phyloP scores from a whole-genome alignment of 2,113 vertebrate genomes.

The Cryptomyrus ogoouensis region DNA sequence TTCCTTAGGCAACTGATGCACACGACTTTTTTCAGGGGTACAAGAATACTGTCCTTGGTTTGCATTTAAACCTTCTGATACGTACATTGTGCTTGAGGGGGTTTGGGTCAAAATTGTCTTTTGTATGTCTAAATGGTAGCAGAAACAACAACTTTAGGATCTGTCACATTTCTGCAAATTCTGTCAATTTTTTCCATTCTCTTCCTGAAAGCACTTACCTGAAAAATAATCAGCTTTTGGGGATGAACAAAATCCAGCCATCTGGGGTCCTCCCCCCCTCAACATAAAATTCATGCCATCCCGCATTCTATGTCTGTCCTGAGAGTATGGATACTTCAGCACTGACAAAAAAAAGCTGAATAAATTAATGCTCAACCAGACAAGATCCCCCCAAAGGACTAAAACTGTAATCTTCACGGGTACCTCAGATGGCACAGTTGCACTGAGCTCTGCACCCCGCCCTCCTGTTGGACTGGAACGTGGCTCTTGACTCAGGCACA shows the following conservation, averaged over 20 bases:
- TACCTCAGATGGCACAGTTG: neutral
- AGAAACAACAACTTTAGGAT: neutral
- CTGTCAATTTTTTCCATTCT: neutral
- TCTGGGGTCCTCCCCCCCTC: slow-evolving; percentile 46
- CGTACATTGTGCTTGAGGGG: neutral
- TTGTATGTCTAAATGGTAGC: neutral
- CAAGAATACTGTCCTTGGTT: neutral
- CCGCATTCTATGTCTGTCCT: slow-evolving; percentile 9
- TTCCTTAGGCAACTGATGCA: neutral
- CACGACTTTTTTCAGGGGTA: neutral
- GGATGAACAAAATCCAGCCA: slow-evolving; percentile 50
- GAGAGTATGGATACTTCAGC: neutral
- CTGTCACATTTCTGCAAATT: neutral
- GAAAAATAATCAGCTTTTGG: slow-evolving; percentile 57
- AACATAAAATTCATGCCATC: slow-evolving; percentile 26
- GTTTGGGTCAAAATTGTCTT: neutral
- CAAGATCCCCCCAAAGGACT: neutral
- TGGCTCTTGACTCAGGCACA: neutral
- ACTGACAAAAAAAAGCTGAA: neutral
- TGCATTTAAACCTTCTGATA: neutral
- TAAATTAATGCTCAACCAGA: neutral
- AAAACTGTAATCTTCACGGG: neutral
- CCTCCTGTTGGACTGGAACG: neutral
- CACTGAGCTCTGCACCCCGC: neutral
- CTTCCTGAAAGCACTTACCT: slow-evolving; percentile 42